Evolutionary conservation across 2,888 invertebrate genomes (phyloP), one percentile per base, ranked within the genome.

Genomic region (Pandemis heparana): DNA sequence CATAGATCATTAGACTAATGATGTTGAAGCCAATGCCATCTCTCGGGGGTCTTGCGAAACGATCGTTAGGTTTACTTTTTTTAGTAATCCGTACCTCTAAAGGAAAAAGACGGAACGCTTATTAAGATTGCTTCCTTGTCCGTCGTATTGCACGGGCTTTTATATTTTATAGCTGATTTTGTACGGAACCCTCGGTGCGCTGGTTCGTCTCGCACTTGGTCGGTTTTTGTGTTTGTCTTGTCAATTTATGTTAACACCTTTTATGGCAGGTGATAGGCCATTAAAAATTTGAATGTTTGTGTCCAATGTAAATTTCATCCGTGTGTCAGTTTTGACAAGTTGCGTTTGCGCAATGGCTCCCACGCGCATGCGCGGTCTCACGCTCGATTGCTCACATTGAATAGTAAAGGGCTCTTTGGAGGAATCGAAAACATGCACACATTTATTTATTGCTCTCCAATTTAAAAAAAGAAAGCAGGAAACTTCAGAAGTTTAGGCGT

Each of bases 321-420:
- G 23, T 23, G 75, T 83, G 87, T 85, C 86, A 84, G 76, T 79
- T 85, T 80, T 89, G 88, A 87, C 85, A 81, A 82, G 81, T 86
- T 85, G 84, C 81, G 81, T 56, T 10, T 70, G 80, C 78, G 82
- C 80, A 79, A 79, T 43, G 68, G 14, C 71, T 56, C 72, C 68
- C 80, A 85, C 71, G 46, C 63, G 66, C 71, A 1, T 14, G 66
- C 61, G 66, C 51, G 46, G 43, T 67, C 67, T 62, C 71, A 71
- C 71, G 53, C 9, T 23, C 76, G 77, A 74, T 56, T 23, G 9
- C 18, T 23, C 56, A 23, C 23, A 56, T 56, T 56, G 23, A 56
- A 56, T 56, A 23, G 23, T 56, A 56, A 51, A 56, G 56, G 43
- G 41, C 14, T 60, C 48, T 65, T 38, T 41, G 32, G 38, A 43